Base-by-base conservation (phyloP, 2,888 invertebrate species). In the Melipona bicolor region DNA sequence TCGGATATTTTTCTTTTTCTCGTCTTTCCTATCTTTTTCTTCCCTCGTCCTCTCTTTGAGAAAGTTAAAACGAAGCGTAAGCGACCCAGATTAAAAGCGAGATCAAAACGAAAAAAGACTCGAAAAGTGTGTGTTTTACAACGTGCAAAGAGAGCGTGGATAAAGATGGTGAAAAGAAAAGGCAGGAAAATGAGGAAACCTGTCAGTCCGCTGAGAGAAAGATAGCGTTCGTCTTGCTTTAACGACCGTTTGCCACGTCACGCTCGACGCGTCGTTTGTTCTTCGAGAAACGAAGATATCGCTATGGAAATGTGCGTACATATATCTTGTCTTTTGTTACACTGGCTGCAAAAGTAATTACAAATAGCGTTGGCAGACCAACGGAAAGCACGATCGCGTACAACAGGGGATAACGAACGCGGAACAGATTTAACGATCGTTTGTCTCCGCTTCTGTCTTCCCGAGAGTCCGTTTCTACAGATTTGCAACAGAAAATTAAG, bases 171-270 rank as follows among this genome's bases (percentile, higher is more conserved):
- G 21, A 50, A 32, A n/a, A 54, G 19, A 61, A 32, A 27, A 32
- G 52, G 73, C 36, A 70, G 72, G 77, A 68, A 86, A 74, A 83
- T 75, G 87, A 79, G 80, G 77, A 81, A 65, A 79, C 56, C 32
- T 32, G 84, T 68, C 82, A 75, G 76, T 77, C 59, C 73, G 70
- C 68, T 72, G 70, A 86, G 71, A 86, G 76, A 84, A 69, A 84
- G 81, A 79, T 78, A 82, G 82, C 69, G 43, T 73, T 73, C 52
- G 75, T 81, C 62, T 24, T 49, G 59, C 77, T 76, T 59, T 85
- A 85, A 85, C 75, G 85, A 85, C 64, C 78, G 36, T 70, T n/a
- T 43, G 0, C 74, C 43, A 24, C 76, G 32, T 75, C 71, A 59
- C 59, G 36, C 32, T 54, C 36, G 49, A 32, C 74, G 65, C 65